Conservation (phyloP, 2,797 vertebrate genomes). For the Melanotaenia parkinsoni region DNA sequence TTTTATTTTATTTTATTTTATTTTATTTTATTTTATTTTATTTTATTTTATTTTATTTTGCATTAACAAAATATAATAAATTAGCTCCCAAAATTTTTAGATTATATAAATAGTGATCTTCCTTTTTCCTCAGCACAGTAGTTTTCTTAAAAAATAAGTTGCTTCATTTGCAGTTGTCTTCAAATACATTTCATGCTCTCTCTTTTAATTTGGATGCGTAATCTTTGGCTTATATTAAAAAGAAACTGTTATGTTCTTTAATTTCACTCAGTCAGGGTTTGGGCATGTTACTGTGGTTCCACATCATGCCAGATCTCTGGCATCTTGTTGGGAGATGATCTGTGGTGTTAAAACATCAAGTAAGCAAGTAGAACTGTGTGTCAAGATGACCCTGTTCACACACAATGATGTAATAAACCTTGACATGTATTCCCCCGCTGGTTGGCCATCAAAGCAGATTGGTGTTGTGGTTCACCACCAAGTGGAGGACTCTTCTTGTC, state of each 20-base stretch:
- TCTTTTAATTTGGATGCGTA: slow-evolving; percentile 11
- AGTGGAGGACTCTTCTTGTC: slow-evolving; percentile 52
- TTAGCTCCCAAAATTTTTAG: background rate
- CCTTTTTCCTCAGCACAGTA: background rate
- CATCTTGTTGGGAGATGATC: slow-evolving; percentile 47
- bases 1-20: no score
- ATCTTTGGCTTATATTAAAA: slow-evolving; percentile 19
- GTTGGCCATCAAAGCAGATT: slow-evolving; percentile 60
- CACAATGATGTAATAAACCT: slow-evolving; percentile 49
- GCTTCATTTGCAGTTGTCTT: slow-evolving; percentile 8
- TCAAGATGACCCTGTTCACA: slow-evolving; percentile 34
- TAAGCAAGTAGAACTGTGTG: slow-evolving; percentile 49
- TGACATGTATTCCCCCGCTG: slow-evolving; percentile 39
- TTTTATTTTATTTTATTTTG: no score
- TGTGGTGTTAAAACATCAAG: slow-evolving; percentile 58
- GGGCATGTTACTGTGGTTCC: slow-evolving; percentile 49
- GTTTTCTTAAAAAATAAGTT: slow-evolving; percentile 24
- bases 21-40: no score
- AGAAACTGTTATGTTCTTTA: slow-evolving; percentile 13
- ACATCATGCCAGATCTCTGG: slow-evolving; percentile 50
- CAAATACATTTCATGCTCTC: slow-evolving; percentile 1
- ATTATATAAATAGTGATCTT: no score
- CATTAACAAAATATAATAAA: no score
- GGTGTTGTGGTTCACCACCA: slow-evolving; percentile 75
- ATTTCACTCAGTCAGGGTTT: slow-evolving; percentile 40